phyloP scores from a whole-genome alignment of 2,797 vertebrate genomes.

The Simalia tracyae region DNA sequence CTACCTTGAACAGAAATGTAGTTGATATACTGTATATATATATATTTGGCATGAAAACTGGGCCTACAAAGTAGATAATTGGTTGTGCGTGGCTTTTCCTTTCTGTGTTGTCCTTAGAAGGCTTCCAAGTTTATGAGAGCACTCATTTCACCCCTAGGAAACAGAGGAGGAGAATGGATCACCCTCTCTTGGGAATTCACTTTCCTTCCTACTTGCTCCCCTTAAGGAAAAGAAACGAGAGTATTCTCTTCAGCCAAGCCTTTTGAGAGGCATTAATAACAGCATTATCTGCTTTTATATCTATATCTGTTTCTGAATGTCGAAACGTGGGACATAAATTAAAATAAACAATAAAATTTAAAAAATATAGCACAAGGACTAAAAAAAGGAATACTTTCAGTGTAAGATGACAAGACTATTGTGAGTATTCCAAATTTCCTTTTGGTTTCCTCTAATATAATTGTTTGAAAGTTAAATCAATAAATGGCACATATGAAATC shows the following conservation, averaged over 20 bases:
- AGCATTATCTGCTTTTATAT: background rate
- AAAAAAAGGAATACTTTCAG: background rate
- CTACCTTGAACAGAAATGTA: background rate
- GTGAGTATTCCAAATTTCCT: background rate
- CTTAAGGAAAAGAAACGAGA: background rate
- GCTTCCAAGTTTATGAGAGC: background rate
- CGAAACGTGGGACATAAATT: background rate
- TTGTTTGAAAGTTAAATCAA: background rate
- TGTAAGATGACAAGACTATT: background rate
- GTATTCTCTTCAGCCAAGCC: background rate
- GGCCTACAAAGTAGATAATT: background rate
- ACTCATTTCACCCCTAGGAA: background rate
- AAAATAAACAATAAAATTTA: background rate
- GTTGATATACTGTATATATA: background rate
- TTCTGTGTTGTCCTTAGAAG: background rate
- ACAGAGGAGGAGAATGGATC: background rate
- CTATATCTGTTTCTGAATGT: background rate
- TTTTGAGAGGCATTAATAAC: background rate
- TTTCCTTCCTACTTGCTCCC: background rate
- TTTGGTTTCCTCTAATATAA: background rate
- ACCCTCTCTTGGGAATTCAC: background rate
- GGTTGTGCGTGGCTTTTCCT: background rate
- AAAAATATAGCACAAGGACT: background rate
- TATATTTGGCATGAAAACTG: background rate
- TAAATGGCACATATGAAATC: background rate